Evolutionary conservation across 2,113 vertebrate genomes (phyloP).

Genomic region (Nesogale talazaci): DNA sequence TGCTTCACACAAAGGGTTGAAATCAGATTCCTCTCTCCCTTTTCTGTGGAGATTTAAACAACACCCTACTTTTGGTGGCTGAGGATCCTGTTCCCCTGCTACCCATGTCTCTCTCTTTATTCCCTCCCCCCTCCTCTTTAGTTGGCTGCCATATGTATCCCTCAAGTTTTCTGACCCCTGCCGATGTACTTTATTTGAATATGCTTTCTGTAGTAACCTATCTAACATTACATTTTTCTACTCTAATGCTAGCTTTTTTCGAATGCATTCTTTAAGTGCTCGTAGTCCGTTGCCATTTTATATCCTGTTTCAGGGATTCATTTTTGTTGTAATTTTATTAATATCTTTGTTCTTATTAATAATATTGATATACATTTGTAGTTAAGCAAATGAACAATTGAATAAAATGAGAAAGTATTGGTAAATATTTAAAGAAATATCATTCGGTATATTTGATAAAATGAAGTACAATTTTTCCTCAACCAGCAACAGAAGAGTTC

Average conservation of each 20-base stretch:
- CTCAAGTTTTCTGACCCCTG: too few relatives aligned
- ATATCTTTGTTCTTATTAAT: not conserved
- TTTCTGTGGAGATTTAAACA: too few relatives aligned
- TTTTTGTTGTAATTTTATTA: slow-evolving; percentile 20
- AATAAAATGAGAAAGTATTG: slow-evolving; percentile 7
- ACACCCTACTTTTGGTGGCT: too few relatives aligned
- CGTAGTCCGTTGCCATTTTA: not conserved
- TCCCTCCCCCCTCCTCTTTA: too few relatives aligned
- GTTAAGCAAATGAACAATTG: slow-evolving; percentile 19
- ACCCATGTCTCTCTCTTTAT: too few relatives aligned
- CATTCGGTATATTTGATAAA: slow-evolving; percentile 45
- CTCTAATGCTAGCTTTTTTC: not conserved
- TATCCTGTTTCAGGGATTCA: slow-evolving; percentile 11
- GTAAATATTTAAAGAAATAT: slow-evolving; percentile 18
- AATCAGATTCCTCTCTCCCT: too few relatives aligned
- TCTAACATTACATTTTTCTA: not conserved
- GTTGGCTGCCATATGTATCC: too few relatives aligned
- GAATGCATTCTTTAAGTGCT: not conserved
- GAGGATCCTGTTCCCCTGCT: too few relatives aligned
- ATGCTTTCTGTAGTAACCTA: not conserved
- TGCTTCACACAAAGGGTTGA: too few relatives aligned
- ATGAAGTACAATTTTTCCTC: not conserved
- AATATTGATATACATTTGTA: slow-evolving; percentile 40
- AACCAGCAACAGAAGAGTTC: slow-evolving; percentile 42
- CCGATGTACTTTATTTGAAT: not conserved